Evolutionary conservation across 2,888 invertebrate genomes (phyloP).

Genomic region (Fissipunctia ypsillon): DNA sequence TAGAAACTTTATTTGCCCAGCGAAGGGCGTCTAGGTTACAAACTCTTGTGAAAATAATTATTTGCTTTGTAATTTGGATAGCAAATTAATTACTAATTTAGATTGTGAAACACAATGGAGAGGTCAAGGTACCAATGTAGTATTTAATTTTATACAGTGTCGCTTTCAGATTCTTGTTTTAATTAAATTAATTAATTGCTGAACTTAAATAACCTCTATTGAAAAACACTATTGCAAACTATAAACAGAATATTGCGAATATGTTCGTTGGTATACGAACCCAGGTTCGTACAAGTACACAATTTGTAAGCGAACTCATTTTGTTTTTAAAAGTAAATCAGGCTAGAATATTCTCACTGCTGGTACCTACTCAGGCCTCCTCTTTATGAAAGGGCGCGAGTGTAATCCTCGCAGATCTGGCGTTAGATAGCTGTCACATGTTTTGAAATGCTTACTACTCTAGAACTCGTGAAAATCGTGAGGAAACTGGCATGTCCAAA

Average conservation of each 20-base stretch:
- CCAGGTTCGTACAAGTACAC: not conserved
- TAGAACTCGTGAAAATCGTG: too few relatives aligned
- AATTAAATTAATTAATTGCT: not conserved
- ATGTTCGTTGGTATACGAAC: not conserved
- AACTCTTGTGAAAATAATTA: constrained; percentile 26
- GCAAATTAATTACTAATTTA: constrained; percentile 6
- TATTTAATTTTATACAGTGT: not conserved
- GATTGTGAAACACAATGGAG: not conserved
- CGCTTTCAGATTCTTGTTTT: not conserved
- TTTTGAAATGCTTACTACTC: not conserved
- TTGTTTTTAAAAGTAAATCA: not conserved
- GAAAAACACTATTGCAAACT: not conserved
- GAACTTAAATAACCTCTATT: not conserved
- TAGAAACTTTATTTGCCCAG: constrained; percentile 4
- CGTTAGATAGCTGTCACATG: not conserved
- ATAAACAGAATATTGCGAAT: too few relatives aligned
- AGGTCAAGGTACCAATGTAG: not conserved
- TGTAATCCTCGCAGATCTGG: too few relatives aligned
- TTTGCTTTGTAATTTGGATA: constrained; percentile 9
- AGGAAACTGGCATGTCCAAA: too few relatives aligned
- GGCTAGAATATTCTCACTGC: not conserved
- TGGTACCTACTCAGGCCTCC: too few relatives aligned
- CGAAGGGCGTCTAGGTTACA: not conserved
- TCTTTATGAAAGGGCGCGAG: not conserved
- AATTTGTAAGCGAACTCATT: not conserved